Conservation (phyloP, 1,140 invertebrate species). For the Sitobion miscanthi region DNA sequence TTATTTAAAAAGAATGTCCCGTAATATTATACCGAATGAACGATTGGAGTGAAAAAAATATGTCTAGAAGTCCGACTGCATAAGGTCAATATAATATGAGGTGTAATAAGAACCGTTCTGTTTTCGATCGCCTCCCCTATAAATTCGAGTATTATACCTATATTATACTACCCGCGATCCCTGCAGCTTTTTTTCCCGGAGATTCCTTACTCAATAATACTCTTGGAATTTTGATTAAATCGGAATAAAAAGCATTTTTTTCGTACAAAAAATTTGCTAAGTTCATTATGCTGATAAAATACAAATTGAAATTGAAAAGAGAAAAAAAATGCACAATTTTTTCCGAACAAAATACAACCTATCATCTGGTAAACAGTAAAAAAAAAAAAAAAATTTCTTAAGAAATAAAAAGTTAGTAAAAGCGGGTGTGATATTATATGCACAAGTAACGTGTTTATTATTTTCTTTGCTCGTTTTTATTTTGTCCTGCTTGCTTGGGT, state of each 20-base stretch:
- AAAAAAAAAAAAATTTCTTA: not conserved
- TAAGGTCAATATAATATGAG: constrained; percentile 20
- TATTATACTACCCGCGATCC: not conserved
- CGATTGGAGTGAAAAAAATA: not conserved
- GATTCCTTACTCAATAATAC: not conserved
- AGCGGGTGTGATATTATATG: not conserved
- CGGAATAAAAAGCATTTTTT: not conserved
- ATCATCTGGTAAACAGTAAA: not conserved
- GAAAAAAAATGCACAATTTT: not conserved
- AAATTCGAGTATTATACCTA: not conserved
- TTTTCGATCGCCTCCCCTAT: not conserved
- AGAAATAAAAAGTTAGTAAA: not conserved
- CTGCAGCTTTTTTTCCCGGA: not conserved
- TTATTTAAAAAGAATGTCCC: not conserved
- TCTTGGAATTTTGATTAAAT: constrained; percentile 7
- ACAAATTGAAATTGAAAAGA: not conserved
- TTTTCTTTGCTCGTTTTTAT: constrained; percentile 19
- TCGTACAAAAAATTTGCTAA: no score
- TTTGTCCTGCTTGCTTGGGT: not conserved
- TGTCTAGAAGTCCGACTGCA: constrained; percentile 19
- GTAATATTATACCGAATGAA: not conserved
- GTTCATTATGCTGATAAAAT: not conserved
- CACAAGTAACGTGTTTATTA: constrained; percentile 7
- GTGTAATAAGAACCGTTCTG: constrained; percentile 38
- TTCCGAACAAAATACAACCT: not conserved